Evolutionary conservation across 2,888 invertebrate genomes (phyloP), one percentile per base, ranked within the genome.

Genomic region (Netelia melanura): DNA sequence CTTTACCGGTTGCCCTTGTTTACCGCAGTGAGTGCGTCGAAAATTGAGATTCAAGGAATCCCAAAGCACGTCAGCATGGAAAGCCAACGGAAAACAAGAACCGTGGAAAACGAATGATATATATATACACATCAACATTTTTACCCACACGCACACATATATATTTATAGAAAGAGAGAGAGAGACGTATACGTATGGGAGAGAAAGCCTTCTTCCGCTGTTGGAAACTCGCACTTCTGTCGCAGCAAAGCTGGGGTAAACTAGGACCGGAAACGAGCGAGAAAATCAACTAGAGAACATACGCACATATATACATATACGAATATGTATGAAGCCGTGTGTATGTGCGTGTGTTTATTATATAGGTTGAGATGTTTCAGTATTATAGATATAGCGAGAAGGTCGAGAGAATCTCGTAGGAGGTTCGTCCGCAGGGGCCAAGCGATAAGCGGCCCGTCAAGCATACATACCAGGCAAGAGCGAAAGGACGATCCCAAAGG

Each of bases 31-130:
- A 77, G 8, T 38, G 67, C 56, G 48, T 72, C 75, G 21, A 81
- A 67, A 78, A 85, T 88, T 83, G 86, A 85, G 79, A 86, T 88
- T 86, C 87, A 85, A 82, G 74, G 84, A 88, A 86, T 86, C 71
- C 56, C 58, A 58, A 78, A 84, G 84, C 84, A 56, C 72, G 10
- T 61, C 54, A 48, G 65, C 43, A 56, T 25, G 58, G 56, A 56
- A 70, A 23, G 72, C 25, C 58, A 21, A 74, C 54, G 58, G 81
- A 77, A 71, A 70, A 70, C 21, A 76, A 56, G 38, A n/a, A 77
- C 71, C 25, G 48, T 48, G 48, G 64, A 58, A 74, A 58, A 74
- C 80, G 56, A 48, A 72, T 44, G 2, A 43, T 3, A 74, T 54
- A 44, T 61, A 68, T 62, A 62, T 52, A 71, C 25, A 65, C 25